Evolutionary conservation across 2,888 invertebrate species (phyloP).

Genomic region (Idaea biselata): DNA sequence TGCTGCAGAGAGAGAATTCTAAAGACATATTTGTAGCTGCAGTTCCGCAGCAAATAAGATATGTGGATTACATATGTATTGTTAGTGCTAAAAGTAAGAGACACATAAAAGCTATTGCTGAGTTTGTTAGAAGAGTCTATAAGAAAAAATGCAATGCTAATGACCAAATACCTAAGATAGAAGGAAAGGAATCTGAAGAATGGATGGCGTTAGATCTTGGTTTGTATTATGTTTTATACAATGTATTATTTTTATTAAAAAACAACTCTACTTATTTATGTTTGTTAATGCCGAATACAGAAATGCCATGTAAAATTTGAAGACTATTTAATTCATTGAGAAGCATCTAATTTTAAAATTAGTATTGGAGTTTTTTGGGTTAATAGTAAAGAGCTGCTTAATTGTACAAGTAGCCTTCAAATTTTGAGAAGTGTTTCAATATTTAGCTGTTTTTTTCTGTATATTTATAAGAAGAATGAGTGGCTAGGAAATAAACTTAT

Average conservation of each 20-base stretch:
- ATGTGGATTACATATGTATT: slow-evolving; percentile 92
- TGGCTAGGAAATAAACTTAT: too few species aligned
- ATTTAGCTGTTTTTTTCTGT: not conserved
- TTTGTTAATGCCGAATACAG: not conserved
- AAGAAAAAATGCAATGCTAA: slow-evolving; percentile 84
- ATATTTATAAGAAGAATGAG: too few species aligned
- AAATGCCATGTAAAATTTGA: too few species aligned
- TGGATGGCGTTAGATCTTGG: slow-evolving; percentile 97
- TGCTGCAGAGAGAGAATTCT: slow-evolving; percentile 88
- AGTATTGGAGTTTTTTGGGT: too few species aligned
- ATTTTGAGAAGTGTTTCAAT: too few species aligned
- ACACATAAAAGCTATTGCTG: slow-evolving; percentile 87
- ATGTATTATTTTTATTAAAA: slow-evolving; percentile 2
- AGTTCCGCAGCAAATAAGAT: slow-evolving; percentile 87
- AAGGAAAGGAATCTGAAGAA: slow-evolving; percentile 87
- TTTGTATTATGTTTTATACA: too few species aligned
- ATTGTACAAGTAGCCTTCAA: too few species aligned
- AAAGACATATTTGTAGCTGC: slow-evolving; percentile 89
- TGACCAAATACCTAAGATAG: slow-evolving; percentile 87
- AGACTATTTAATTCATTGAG: too few species aligned
- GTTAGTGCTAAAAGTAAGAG: slow-evolving; percentile 87
- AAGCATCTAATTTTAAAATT: too few species aligned
- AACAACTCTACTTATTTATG: not conserved
- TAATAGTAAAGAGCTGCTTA: too few species aligned
- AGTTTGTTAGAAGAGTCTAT: slow-evolving; percentile 87